phyloP scores from a whole-genome alignment of 2,888 invertebrate genomes.

The Amorpha juglandis region DNA sequence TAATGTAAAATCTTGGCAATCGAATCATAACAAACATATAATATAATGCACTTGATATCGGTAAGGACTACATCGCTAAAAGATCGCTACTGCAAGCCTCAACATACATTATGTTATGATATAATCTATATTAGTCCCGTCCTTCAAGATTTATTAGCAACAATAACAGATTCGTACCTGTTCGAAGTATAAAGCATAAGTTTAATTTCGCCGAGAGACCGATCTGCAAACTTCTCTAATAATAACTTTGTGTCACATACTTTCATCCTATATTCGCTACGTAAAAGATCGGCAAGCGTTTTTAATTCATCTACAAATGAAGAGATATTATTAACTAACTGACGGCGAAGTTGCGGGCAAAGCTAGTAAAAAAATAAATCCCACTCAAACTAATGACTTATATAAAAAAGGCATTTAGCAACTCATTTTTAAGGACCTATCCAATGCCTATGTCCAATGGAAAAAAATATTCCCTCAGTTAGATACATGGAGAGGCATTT shows the following conservation, averaged over 20 bases:
- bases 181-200: conserved; percentile 1
- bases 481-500: no score
- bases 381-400: no score
- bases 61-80: no score
- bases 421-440: no score
- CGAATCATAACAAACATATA: no score
- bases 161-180: not conserved
- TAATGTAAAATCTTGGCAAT: no score
- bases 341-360: no score
- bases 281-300: not conserved
- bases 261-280: conserved; percentile 24
- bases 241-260: conserved; percentile 37
- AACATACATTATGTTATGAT: not conserved
- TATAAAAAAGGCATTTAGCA: no score
- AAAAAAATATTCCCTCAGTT: no score
- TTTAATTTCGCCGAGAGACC: conserved; percentile 7
- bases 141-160: conserved; percentile 7
- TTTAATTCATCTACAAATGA: conserved; percentile 8
- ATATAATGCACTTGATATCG: no score
- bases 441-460: no score
- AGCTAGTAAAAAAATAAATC: no score
- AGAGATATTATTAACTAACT: not conserved
- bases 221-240: conserved; percentile 41
- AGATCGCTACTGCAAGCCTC: not conserved
- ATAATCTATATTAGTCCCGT: not conserved